These are phyloP conservation scores for Platycheirus albimanus DNA, from an alignment of 2,888 invertebrate species.

Conservation along the genomic window DNA sequence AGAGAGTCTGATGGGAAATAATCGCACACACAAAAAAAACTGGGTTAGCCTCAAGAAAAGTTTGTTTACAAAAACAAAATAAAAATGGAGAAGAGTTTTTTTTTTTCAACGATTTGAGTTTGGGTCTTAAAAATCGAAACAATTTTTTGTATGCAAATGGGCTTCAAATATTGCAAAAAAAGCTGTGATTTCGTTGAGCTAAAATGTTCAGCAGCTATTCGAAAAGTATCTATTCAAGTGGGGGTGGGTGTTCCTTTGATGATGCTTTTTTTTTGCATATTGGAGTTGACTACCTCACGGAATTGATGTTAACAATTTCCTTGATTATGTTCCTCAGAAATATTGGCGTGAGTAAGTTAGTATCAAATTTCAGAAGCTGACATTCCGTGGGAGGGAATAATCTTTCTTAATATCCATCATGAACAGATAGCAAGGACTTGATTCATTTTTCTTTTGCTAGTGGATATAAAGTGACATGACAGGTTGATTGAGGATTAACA, in stretches of 20 bases:
- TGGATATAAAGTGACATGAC: no score
- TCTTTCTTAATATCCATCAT: slow-evolving; percentile 5
- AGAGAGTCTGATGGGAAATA: slow-evolving; percentile 50
- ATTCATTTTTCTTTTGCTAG: no score
- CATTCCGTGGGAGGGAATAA: slow-evolving; percentile 30
- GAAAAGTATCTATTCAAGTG: background rate
- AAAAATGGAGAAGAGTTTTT: background rate
- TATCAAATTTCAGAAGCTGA: slow-evolving; percentile 14
- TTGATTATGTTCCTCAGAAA: slow-evolving; percentile 43
- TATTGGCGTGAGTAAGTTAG: slow-evolving; percentile 9
- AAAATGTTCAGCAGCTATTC: background rate
- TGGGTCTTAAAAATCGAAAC: background rate
- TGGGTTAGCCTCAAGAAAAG: slow-evolving; percentile 55
- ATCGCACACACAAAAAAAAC: slow-evolving; percentile 37
- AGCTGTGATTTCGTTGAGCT: background rate
- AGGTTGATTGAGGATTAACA: no score
- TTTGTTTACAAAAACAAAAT: background rate
- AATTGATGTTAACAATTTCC: slow-evolving; percentile 47
- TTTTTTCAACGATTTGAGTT: background rate
- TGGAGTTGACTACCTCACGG: slow-evolving; percentile 48
- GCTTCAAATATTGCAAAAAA: background rate
- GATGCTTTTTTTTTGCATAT: background rate
- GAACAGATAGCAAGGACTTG: no score
- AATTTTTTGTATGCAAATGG: background rate
- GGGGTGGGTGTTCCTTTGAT: background rate